Evolutionary conservation across 2,797 vertebrate species (phyloP), one percentile per base, ranked within the genome.

Genomic region (Iguana delicatissima): DNA sequence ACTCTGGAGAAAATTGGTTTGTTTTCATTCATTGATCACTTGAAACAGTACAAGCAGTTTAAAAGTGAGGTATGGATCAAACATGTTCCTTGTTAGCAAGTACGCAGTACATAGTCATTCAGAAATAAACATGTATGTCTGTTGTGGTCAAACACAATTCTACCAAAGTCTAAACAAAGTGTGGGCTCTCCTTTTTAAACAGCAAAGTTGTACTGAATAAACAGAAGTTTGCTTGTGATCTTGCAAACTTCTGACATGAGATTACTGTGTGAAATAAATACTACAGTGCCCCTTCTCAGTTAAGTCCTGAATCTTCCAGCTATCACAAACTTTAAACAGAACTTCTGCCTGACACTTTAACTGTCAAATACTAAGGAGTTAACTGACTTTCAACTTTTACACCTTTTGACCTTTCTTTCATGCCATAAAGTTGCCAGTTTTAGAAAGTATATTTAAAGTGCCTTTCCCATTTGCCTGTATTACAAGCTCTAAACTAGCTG

Each of bases 341-440:
- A 59, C 90, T 94, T 92, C 88, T 90, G 92, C 92, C 26, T 97
- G 97, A 97, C 96, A 97, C 94, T 88, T 97, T 97, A 96, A 97
- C 96, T 93, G 93, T 95, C 88, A 86, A 95, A 96, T 93, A 96
- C 95, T 89, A 95, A 96, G 92, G 93, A 96, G 89, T 95, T 96
- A 96, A 96, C 91, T 95, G 93, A 94, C 95, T 96, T 97, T 94
- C 95, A 96, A 96, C 92, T 91, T 95, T 90, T 95, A 96, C 96
- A 95, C 87, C 85, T 95, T 94, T 74, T 84, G 91, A 92, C 94
- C 95, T 92, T 95, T 81, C 93, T 92, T 77, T 73, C 29, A 2
- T 90, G 90, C 87, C 93, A 93, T 95, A 94, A 94, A 94, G 93
- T 94, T 86, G 69, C 93, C 92, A 93, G 93, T 96, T 96, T 93